Conservation (phyloP, 2,113 vertebrate genomes). For the Stigmatopora argus region DNA sequence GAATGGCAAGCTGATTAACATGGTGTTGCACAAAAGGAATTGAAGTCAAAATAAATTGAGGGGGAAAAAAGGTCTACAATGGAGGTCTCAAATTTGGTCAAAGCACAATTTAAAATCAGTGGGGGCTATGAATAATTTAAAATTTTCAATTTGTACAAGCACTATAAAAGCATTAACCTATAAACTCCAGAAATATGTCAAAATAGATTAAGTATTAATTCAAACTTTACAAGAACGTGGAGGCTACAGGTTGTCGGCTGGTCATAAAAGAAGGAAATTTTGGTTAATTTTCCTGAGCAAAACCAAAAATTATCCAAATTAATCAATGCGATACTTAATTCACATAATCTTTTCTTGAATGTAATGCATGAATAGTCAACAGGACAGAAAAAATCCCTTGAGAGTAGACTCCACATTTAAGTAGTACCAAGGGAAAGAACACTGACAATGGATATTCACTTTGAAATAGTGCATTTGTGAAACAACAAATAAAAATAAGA, state of each 20-base stretch:
- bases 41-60: constrained; percentile 43
- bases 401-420: constrained; percentile 44
- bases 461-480: constrained; percentile 35
- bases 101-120: constrained; percentile 31
- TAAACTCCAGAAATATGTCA: constrained; percentile 69
- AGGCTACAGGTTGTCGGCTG: constrained; percentile 53
- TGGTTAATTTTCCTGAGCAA: constrained; percentile 57
- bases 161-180: constrained; percentile 67
- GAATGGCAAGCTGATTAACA: constrained; percentile 11
- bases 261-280: constrained; percentile 24
- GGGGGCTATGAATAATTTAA: constrained; percentile 62
- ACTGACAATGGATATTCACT: constrained; percentile 37
- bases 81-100: constrained; percentile 19
- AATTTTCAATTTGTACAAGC: constrained; percentile 63
- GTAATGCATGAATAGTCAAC: constrained; percentile 46
- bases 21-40: constrained; percentile 47
- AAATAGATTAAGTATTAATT: constrained; percentile 62
- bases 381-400: constrained; percentile 43
- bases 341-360: constrained; percentile 36
- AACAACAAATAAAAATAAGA: constrained; percentile 46
- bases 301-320: constrained; percentile 45
- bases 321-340: constrained; percentile 44
- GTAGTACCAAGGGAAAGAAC: constrained; percentile 50
- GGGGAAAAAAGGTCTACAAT: neutral
- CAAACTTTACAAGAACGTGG: constrained; percentile 61